phyloP scores from a whole-genome alignment of 1,140 invertebrate genomes.

The Daktulosphaira vitifoliae region DNA sequence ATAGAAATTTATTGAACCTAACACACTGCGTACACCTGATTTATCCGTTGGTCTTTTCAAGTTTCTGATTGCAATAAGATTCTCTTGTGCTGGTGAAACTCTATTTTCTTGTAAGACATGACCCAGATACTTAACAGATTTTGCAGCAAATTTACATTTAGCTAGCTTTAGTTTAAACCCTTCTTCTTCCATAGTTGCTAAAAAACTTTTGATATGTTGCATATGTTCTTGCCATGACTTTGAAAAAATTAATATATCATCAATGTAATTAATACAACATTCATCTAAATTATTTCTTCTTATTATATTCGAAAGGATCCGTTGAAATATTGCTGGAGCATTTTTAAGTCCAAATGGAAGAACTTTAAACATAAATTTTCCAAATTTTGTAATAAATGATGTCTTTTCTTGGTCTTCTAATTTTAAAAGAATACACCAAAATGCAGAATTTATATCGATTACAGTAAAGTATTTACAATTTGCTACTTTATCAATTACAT shows the following conservation, averaged over 20 bases:
- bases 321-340: conserved; percentile 46
- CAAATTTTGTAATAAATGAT: conserved; percentile 42
- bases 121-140: conserved; percentile 41
- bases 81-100: conserved; percentile 39
- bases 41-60: conserved; percentile 41
- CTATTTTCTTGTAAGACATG: conserved; percentile 41
- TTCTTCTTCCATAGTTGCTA: conserved; percentile 37
- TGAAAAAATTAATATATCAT: conserved; percentile 38
- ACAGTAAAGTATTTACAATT: conserved; percentile 42
- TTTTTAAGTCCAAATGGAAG: conserved; percentile 41
- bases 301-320: conserved; percentile 36
- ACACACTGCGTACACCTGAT: conserved; percentile 40
- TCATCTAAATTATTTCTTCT: conserved; percentile 22
- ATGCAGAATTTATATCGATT: conserved; percentile 43
- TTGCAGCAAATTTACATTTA: conserved; percentile 41
- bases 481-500: conserved; percentile 40
- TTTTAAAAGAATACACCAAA: conserved; percentile 42
- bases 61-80: conserved; percentile 41
- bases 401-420: conserved; percentile 42
- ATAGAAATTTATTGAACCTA: conserved; percentile 36
- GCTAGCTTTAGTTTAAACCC: conserved; percentile 41
- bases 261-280: conserved; percentile 36
- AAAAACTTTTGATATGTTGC: conserved; percentile 23
- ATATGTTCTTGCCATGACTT: conserved; percentile 35
- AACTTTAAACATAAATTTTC: conserved; percentile 41